Evolutionary conservation across 2,797 vertebrate species (phyloP).

Genomic region (Pseudocheirus occidentalis): DNA sequence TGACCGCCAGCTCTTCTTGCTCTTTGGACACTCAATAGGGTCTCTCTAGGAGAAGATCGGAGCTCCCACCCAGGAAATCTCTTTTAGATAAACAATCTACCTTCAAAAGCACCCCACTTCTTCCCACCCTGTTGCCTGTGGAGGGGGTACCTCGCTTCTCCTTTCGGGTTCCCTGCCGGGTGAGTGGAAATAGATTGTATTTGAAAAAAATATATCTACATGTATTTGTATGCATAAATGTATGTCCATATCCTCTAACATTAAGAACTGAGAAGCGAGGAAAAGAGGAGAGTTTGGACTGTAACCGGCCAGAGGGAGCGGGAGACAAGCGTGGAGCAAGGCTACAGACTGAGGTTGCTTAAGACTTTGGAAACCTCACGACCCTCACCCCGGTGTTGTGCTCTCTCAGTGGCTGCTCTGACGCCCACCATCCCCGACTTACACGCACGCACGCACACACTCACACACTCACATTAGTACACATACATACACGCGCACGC

Average conservation of each 20-base stretch:
- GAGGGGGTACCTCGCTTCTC: constrained; percentile 40
- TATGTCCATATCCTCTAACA: not conserved
- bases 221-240: not conserved
- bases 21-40: not conserved
- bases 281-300: constrained; percentile 57
- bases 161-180: constrained; percentile 55
- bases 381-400: constrained; percentile 27
- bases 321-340: constrained; percentile 47
- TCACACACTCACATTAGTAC: not conserved
- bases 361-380: constrained; percentile 61
- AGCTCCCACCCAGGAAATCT: not conserved
- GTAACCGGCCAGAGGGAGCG: constrained; percentile 69
- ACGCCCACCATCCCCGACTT: not conserved
- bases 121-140: constrained; percentile 18
- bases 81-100: constrained; percentile 49
- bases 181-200: constrained; percentile 44
- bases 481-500: constrained; percentile 10
- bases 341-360: constrained; percentile 35
- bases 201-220: not conserved
- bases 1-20: not conserved
- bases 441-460: not conserved
- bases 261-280: constrained; percentile 18
- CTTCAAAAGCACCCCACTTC: constrained; percentile 53
- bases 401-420: not conserved
- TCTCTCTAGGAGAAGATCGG: not conserved